These are phyloP conservation scores for Agrochola macilenta DNA, from an alignment of 2,888 invertebrate genomes.

Conservation along the genomic window DNA sequence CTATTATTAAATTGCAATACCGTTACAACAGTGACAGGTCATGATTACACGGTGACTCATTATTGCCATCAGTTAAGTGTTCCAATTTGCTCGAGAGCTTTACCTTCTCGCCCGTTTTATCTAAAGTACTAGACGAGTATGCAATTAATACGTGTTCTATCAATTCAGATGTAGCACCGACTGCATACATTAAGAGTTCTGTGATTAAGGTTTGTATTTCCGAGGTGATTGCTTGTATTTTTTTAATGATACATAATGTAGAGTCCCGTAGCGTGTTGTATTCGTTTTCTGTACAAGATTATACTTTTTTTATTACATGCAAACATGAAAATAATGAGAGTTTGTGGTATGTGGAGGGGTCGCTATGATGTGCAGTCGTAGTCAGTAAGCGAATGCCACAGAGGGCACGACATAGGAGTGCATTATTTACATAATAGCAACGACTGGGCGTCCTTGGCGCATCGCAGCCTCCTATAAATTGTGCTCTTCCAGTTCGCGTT, in stretches of 20 bases:
- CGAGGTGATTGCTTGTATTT: slow-evolving; percentile 38
- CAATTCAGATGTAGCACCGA: slow-evolving; percentile 53
- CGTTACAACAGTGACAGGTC: slow-evolving; percentile 53
- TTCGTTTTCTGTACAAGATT: slow-evolving; percentile 15
- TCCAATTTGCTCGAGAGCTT: slow-evolving; percentile 55
- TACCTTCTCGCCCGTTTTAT: slow-evolving; percentile 54
- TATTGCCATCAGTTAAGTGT: slow-evolving; percentile 52
- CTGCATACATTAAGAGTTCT: slow-evolving; percentile 53
- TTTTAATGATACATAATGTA: slow-evolving; percentile 37
- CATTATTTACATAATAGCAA: slow-evolving; percentile 86
- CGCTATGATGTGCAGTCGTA: slow-evolving; percentile 55
- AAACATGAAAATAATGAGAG: slow-evolving; percentile 40
- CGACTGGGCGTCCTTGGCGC: slow-evolving; percentile 84
- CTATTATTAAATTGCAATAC: slow-evolving; percentile 44
- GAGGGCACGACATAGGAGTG: slow-evolving; percentile 72
- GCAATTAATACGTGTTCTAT: slow-evolving; percentile 64
- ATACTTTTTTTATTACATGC: slow-evolving; percentile 9
- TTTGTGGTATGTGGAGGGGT: slow-evolving; percentile 55
- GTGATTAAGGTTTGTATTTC: slow-evolving; percentile 54
- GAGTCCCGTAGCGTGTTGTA: slow-evolving; percentile 24
- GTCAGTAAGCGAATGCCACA: slow-evolving; percentile 58
- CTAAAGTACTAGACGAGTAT: slow-evolving; percentile 57
- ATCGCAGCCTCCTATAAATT: slow-evolving; percentile 71
- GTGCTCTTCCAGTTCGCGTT: slow-evolving; percentile 68
- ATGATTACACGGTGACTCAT: slow-evolving; percentile 56